phyloP scores from a whole-genome alignment of 2,888 invertebrate species.

The Epinotia demarniana region DNA sequence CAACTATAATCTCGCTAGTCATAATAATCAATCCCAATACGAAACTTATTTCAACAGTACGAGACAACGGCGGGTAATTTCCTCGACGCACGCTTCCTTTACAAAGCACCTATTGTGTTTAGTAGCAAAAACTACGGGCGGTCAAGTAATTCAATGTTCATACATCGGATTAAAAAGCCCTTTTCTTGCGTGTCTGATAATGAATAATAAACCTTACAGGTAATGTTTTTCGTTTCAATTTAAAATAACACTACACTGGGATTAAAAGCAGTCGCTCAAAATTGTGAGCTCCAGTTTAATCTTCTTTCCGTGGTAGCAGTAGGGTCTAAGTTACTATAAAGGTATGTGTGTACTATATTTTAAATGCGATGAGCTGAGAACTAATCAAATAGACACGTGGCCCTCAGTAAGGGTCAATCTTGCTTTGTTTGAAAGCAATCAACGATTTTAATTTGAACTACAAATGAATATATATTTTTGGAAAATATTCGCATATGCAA shows the following conservation, averaged over 20 bases:
- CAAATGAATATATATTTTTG: conserved; percentile 34
- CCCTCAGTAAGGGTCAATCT: conserved; percentile 52
- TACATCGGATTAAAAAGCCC: conserved; percentile 59
- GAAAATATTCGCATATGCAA: background rate
- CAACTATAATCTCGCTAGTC: conserved; percentile 6
- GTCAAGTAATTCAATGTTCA: conserved; percentile 77
- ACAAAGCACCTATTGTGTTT: conserved; percentile 70
- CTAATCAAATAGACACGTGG: conserved; percentile 78
- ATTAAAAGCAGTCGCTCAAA: conserved; percentile 19
- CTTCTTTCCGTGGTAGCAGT: conserved; percentile 38
- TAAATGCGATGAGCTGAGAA: conserved; percentile 65
- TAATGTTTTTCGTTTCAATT: background rate
- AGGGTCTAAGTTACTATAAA: conserved; percentile 45
- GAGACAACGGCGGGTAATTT: conserved; percentile 63
- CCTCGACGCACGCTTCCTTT: conserved; percentile 62
- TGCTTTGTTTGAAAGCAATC: conserved; percentile 33
- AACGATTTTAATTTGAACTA: conserved; percentile 16
- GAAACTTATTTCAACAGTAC: conserved; percentile 52
- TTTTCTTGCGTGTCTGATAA: conserved; percentile 42
- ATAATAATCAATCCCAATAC: conserved; percentile 47
- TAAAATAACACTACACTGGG: background rate
- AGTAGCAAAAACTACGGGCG: conserved; percentile 79
- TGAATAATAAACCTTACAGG: conserved; percentile 48
- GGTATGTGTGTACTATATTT: conserved; percentile 46
- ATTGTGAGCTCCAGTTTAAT: conserved; percentile 7